Conservation (phyloP, 1,140 invertebrate species). For the Brachystomella parvula region DNA sequence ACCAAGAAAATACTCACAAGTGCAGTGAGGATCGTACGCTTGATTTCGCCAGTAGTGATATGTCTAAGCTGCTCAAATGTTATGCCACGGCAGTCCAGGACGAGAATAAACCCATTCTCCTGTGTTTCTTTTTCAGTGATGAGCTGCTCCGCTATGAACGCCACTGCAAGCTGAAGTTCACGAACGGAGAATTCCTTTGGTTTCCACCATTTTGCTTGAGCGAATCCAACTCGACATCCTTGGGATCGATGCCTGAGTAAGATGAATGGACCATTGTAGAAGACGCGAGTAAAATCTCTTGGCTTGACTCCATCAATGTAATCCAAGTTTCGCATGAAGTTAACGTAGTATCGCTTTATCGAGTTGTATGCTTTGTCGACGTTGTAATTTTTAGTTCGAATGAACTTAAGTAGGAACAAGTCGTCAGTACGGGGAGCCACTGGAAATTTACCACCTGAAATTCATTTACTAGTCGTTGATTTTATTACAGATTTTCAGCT, state of each 20-base stretch:
- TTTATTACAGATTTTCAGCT: not conserved
- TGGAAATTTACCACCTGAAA: not conserved
- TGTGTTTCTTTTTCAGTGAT: not conserved
- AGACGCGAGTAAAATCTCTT: not conserved
- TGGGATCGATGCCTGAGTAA: not conserved
- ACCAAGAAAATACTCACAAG: too few species aligned
- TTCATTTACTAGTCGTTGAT: not conserved
- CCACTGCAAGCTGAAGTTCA: not conserved
- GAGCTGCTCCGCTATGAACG: not conserved
- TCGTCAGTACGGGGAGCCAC: not conserved
- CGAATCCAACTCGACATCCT: not conserved
- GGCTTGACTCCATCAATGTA: not conserved
- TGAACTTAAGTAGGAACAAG: not conserved
- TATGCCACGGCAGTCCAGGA: not conserved
- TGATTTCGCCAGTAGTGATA: not conserved
- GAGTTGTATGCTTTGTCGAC: not conserved
- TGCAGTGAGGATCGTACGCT: not conserved
- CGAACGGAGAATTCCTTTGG: not conserved
- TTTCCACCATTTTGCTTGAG: not conserved
- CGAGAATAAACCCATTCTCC: not conserved
- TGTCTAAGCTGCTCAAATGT: not conserved
- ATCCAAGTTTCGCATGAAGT: conserved; percentile 4
- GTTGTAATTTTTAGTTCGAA: not conserved
- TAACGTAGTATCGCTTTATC: conserved; percentile 1
- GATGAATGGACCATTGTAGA: not conserved